phyloP scores from a whole-genome alignment of 2,888 invertebrate species.

The Catonia carolina region DNA sequence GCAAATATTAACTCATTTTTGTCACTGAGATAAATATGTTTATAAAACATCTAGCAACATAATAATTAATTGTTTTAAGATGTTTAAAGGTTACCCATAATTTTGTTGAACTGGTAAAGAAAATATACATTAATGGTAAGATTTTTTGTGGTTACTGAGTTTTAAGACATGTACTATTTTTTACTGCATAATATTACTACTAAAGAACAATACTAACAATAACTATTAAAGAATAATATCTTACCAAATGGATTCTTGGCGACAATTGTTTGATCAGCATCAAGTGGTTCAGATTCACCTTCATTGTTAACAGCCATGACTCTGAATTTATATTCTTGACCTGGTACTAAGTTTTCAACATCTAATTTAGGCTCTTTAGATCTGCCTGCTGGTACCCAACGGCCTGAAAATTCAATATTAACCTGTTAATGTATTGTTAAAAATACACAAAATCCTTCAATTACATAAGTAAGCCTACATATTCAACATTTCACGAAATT shows the following conservation, averaged over 20 bases:
- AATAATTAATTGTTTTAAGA: no score
- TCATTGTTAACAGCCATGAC: slow-evolving; percentile 95
- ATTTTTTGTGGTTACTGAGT: no score
- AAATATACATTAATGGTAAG: no score
- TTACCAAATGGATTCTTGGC: slow-evolving; percentile 98
- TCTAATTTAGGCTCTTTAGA: slow-evolving; percentile 81
- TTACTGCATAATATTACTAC: no score
- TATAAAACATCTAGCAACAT: no score
- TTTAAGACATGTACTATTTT: no score
- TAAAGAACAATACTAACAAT: no score
- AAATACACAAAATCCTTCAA: neutral
- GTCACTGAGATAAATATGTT: no score
- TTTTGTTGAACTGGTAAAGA: no score
- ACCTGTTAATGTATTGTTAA: neutral
- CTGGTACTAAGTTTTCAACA: slow-evolving; percentile 86
- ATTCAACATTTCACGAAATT: neutral
- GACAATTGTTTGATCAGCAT: slow-evolving; percentile 79
- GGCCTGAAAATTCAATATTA: slow-evolving; percentile 38
- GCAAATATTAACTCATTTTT: no score
- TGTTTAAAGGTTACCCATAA: no score
- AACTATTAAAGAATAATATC: no score
- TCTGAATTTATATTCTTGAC: slow-evolving; percentile 97
- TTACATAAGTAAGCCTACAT: neutral
- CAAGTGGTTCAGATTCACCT: slow-evolving; percentile 91
- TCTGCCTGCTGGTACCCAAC: slow-evolving; percentile 67